Percentiles rank a stretch among this genome's conserved stretches.
Conservation (phyloP, 1,140 invertebrate species). For the Callitettix versicolor region DNA sequence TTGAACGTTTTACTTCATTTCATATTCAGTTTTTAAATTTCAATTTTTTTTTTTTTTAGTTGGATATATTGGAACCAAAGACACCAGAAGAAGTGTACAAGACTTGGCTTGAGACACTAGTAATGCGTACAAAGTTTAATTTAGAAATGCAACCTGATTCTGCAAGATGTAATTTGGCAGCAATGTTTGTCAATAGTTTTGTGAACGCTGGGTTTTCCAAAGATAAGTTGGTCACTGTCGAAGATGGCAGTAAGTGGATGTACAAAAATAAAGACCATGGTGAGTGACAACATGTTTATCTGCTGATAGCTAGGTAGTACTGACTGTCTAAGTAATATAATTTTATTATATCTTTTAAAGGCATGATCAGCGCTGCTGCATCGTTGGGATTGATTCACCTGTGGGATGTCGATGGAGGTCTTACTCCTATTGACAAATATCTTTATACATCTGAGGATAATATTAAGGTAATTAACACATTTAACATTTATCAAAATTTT, state of each 20-base stretch:
- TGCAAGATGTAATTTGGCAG: conserved; percentile 90
- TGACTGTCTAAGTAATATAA: too few relatives aligned
- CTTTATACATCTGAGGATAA: conserved; percentile 93
- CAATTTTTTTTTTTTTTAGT: conserved; percentile 37
- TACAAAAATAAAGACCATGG: conserved; percentile 99
- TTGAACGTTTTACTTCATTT: too few relatives aligned
- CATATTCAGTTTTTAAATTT: too few relatives aligned
- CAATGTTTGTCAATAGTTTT: conserved; percentile 98
- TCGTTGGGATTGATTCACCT: conserved; percentile 85
- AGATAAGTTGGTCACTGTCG: conserved; percentile 87
- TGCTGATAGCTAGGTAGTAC: too few relatives aligned
- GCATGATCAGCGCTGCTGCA: conserved; percentile 93
- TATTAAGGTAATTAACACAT: conserved; percentile 64
- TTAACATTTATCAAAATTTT: too few relatives aligned
- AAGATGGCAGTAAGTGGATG: conserved; percentile 97
- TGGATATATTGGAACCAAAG: conserved; percentile 99
- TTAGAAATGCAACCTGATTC: conserved; percentile 78
- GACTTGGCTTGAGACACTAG: conserved; percentile 78
- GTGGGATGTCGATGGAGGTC: conserved; percentile 97
- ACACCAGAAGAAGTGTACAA: conserved; percentile 99
- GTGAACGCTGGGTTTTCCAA: conserved; percentile 97
- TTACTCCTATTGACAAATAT: conserved; percentile 99
- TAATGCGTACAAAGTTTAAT: conserved; percentile 33
- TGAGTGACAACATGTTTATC: too few relatives aligned
- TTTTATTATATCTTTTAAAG: too few relatives aligned